These are phyloP conservation scores for Upupa epops DNA, from an alignment of 2,113 vertebrate genomes.

Conservation along the genomic window DNA sequence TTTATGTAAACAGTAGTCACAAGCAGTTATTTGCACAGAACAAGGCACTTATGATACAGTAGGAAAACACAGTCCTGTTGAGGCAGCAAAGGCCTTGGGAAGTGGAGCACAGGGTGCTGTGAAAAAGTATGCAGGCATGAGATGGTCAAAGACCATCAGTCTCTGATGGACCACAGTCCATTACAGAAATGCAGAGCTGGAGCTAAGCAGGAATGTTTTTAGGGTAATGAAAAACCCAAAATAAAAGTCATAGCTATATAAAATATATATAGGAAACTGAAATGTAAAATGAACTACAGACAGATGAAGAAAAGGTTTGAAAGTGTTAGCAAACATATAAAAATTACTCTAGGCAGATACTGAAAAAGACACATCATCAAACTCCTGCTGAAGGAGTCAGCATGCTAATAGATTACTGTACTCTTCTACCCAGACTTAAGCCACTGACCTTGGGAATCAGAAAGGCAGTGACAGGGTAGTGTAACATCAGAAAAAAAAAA, in stretches of 20 bases:
- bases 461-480: not conserved
- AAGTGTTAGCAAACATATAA: not conserved
- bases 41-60: not conserved
- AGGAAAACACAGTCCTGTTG: not conserved
- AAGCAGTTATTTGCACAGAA: not conserved
- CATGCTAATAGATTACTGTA: not conserved
- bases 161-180: not conserved
- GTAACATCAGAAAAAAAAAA: not conserved
- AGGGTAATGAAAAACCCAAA: not conserved
- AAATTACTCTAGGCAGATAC: not conserved
- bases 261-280: not conserved
- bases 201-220: not conserved
- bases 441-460: not conserved
- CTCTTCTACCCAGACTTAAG: not conserved
- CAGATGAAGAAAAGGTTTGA: not conserved
- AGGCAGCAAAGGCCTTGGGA: not conserved
- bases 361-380: not conserved
- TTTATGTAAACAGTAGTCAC: not conserved
- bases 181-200: not conserved
- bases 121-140: not conserved
- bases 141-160: not conserved
- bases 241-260: not conserved
- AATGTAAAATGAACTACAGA: not conserved
- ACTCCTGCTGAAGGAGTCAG: not conserved
- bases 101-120: not conserved